Evolutionary conservation across 2,888 invertebrate species (phyloP), one percentile per base, ranked within the genome.

Genomic region (Epinotia demarniana): DNA sequence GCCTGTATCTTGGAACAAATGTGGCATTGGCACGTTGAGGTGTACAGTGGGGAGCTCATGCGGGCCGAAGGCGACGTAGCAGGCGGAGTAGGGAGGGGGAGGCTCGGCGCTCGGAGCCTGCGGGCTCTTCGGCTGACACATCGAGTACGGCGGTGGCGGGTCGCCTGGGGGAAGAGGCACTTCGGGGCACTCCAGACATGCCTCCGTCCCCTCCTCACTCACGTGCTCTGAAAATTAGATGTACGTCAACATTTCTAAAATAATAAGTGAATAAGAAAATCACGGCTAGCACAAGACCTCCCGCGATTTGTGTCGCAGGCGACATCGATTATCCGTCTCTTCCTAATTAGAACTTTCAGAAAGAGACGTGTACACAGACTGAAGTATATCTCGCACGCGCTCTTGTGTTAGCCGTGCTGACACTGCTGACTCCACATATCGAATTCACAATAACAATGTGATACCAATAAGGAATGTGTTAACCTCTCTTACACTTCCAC

Each of bases 61-160:
- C 0, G 84, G 83, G 66, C 83, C 77, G 80, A 85, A 87, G 3
- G 86, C 77, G 0, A 87, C 86, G 80, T 85, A 85, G 77, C 89
- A 90, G 11, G 87, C 89, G 6, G 90, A 88, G 82, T 92, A 92
- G 0, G 92, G 91, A 0, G 92, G 92, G 0, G 92, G 92, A 0
- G 90, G 88, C 18, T 91, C 90, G 27, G 8, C 63, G 75, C 70
- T 27, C 67, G 77, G 39, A 57, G 72, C 3, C 57, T 55, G 77
- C 74, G 69, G n/a, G 73, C 61, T 18, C 58, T 23, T 46, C 19
- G 69, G 57, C 12, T 85, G 79, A 79, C 88, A 87, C 69, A 83
- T 87, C 2, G 87, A 86, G 81, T 92, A 92, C 0, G 92, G 89
- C 3, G 92, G 92, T 0, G 92, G 92, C 0, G 83, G 78, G 69